phyloP scores from a whole-genome alignment of 2,113 vertebrate genomes.

The Dunckerocampus dactyliophorus region DNA sequence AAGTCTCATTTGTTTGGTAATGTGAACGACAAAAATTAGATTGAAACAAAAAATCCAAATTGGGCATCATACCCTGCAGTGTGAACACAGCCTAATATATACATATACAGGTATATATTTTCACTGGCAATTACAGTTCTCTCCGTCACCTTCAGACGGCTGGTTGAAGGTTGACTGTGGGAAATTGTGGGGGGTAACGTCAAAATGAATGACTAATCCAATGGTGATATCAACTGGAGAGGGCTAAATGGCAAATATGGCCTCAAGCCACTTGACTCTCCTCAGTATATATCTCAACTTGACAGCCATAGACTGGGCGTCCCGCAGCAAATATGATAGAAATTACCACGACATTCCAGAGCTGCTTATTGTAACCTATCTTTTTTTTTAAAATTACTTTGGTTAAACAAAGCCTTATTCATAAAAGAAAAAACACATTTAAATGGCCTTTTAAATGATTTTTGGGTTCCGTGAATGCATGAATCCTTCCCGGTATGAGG shows the following conservation, averaged over 20 bases:
- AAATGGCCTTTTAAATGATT: not conserved
- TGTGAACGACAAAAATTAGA: too few species aligned
- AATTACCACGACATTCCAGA: not conserved
- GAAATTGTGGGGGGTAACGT: too few species aligned
- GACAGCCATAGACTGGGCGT: not conserved
- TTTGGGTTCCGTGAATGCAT: not conserved
- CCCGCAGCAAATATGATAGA: not conserved
- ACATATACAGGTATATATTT: too few species aligned
- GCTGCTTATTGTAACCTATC: too few species aligned
- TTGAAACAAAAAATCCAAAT: too few species aligned
- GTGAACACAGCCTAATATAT: too few species aligned
- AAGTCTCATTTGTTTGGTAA: too few species aligned
- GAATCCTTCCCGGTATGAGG: not conserved
- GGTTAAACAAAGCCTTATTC: not conserved
- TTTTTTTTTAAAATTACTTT: not conserved
- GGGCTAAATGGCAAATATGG: constrained; percentile 3
- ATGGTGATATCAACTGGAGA: constrained; percentile 4
- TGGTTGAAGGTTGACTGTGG: too few species aligned
- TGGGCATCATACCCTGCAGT: too few species aligned
- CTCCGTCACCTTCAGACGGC: too few species aligned
- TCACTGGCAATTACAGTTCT: too few species aligned
- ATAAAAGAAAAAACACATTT: not conserved
- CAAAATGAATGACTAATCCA: not conserved
- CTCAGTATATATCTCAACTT: not conserved
- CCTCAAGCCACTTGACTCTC: not conserved